phyloP scores from a whole-genome alignment of 1,140 invertebrate genomes.

The Hormaphis cornu region DNA sequence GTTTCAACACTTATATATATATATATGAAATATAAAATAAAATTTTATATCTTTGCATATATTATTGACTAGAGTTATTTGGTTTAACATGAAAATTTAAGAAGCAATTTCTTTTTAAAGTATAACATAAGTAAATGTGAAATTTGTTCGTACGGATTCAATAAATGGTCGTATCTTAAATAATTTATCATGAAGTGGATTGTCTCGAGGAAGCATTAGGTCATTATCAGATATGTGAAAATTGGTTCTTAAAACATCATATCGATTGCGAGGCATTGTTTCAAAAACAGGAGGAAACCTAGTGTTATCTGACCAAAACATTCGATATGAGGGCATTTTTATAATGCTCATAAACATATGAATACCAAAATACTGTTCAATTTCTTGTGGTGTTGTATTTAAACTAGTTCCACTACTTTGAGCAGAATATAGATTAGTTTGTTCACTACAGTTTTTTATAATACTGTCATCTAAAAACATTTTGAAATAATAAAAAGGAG shows the following conservation, averaged over 20 bases:
- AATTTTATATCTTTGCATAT: too few species aligned
- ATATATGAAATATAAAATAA: too few species aligned
- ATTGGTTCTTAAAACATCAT: slow-evolving; percentile 37
- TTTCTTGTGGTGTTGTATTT: slow-evolving; percentile 33
- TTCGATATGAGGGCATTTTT: slow-evolving; percentile 20
- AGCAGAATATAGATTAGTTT: slow-evolving; percentile 34
- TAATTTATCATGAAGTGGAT: slow-evolving; percentile 38
- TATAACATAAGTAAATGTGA: too few species aligned
- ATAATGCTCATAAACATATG: slow-evolving; percentile 36
- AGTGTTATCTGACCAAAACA: slow-evolving; percentile 37
- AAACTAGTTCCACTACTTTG: slow-evolving; percentile 31
- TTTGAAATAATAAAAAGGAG: slow-evolving; percentile 33
- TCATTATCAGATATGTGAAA: slow-evolving; percentile 39
- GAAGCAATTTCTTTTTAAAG: too few species aligned
- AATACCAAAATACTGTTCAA: slow-evolving; percentile 37
- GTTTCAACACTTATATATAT: too few species aligned
- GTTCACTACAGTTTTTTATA: slow-evolving; percentile 29
- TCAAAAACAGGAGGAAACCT: slow-evolving; percentile 37
- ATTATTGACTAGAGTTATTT: too few species aligned
- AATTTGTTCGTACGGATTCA: slow-evolving; percentile 39
- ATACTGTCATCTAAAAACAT: slow-evolving; percentile 34
- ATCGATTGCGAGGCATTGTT: slow-evolving; percentile 39
- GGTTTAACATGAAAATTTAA: too few species aligned
- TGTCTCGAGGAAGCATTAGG: slow-evolving; percentile 35
- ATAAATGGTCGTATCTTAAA: slow-evolving; percentile 40